phyloP scores from a whole-genome alignment of 1,140 invertebrate species.

The Nymphalis io region DNA sequence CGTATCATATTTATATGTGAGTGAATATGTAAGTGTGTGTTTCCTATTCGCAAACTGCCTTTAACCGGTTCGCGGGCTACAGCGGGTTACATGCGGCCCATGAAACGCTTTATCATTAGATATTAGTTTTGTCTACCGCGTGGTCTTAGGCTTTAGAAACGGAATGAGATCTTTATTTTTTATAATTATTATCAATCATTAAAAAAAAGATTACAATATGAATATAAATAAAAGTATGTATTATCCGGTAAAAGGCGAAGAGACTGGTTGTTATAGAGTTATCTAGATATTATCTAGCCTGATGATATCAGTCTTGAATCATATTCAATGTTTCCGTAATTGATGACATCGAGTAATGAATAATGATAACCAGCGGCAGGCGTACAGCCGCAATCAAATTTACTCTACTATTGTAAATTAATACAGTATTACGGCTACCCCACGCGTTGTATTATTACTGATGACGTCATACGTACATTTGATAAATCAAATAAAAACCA shows the following conservation, averaged over 20 bases:
- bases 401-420: too few species aligned
- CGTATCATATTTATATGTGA: background rate
- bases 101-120: slow-evolving; percentile 6
- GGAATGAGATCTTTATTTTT: background rate
- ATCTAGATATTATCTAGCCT: background rate
- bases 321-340: background rate
- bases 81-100: background rate
- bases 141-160: background rate
- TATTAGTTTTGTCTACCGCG: background rate
- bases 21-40: background rate
- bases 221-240: too few species aligned
- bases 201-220: too few species aligned
- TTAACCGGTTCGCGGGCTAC: slow-evolving; percentile 7
- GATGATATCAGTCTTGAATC: slow-evolving; percentile 3
- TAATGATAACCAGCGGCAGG: background rate
- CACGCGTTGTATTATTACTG: too few species aligned
- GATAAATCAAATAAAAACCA: too few species aligned
- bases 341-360: background rate
- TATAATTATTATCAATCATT: background rate
- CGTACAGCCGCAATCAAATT: background rate
- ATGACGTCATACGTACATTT: too few species aligned
- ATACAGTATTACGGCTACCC: background rate
- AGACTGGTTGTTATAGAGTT: background rate
- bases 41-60: background rate
- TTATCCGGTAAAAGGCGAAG: too few species aligned